Evolutionary conservation across 1,140 invertebrate species (phyloP).

Genomic region (Camponotus floridanus): DNA sequence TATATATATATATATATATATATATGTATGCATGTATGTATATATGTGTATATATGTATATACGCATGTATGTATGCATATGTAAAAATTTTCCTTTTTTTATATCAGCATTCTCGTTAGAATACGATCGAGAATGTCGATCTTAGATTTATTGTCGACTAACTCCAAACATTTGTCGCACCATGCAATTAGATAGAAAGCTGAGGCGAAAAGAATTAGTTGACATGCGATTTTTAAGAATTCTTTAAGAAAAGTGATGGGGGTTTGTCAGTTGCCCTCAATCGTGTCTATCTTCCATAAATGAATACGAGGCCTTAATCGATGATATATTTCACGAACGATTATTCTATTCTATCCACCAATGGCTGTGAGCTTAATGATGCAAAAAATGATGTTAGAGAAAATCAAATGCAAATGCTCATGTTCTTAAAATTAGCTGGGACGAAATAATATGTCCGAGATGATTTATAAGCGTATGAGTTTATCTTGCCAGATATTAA

Average conservation of each 20-base stretch:
- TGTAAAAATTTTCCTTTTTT: background rate
- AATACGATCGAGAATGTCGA: background rate
- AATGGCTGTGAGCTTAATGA: conserved; percentile 81
- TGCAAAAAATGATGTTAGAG: conserved; percentile 54
- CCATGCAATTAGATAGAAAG: background rate
- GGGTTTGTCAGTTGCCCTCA: background rate
- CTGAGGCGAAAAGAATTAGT: background rate
- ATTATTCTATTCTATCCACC: conserved; percentile 69
- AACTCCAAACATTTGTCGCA: background rate
- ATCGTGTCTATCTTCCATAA: background rate
- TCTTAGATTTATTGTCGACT: conserved; percentile 32
- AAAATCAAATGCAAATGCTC: conserved; percentile 31
- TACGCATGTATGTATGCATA: background rate
- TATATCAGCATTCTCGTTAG: conserved; percentile 26
- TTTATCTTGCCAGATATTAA: conserved; percentile 80
- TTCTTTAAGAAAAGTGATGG: too few species aligned
- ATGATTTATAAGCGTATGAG: conserved; percentile 57
- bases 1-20: conserved; percentile 35
- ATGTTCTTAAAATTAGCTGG: conserved; percentile 58
- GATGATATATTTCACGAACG: conserved; percentile 56
- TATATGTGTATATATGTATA: background rate
- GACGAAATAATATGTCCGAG: conserved; percentile 3
- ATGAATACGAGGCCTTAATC: conserved; percentile 64
- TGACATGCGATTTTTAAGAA: background rate
- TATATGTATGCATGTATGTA: too few species aligned